Evolutionary conservation across 64 coral and sea anemone species (phyloP), one percentile per base, ranked within the genome.

Genomic region (Acropora yongei): DNA sequence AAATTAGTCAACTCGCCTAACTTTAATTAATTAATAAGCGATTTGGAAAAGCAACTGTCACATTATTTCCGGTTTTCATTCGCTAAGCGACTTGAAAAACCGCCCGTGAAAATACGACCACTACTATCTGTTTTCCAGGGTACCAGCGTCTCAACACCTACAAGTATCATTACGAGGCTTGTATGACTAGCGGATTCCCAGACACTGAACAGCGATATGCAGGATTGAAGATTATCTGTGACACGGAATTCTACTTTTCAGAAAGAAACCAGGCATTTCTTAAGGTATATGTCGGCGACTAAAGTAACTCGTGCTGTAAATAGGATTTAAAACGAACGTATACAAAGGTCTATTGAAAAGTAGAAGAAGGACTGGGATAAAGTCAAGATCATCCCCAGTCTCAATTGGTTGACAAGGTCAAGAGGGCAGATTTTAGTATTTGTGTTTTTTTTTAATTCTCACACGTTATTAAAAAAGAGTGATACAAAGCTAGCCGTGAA

Each of bases 221-320:
- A 67, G 80, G 80, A 5, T 41, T 83, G 41, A 83, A 83, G 57
- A 83, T 83, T 58, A 45, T 57, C 11, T 83, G 80, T 67, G 57
- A 83, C 13, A 45, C 57, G 10, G 80, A 83, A 5, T 63, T 83
- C 41, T 44, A 67, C 41, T 14, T 83, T 41, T 11, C 30, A 41
- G 41, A 30, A 16, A 58, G 67, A 11, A 44, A 19, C 14, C 3
- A 1, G 1, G 80, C 80, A 6, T 83, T 45, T 5, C 41, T 83
- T 1, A 83, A 83, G 80, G 80, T 83, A 8, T 47, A 47, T 80
- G 14, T 3, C 3, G 12, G 63, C 11, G 41, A 3, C 40, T 39
- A 30, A 8, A 30, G 30, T 30, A 30, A 30, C 30, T 30, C 30
- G 30, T 30, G 30, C 30, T 30, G 30, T 30, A 30, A 30, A 30